A percentile compares a stretch with the other conserved stretches of the same genome.
Evolutionary conservation across 2,888 invertebrate species (phyloP).

Genomic region (Drosophila nr. medialis): DNA sequence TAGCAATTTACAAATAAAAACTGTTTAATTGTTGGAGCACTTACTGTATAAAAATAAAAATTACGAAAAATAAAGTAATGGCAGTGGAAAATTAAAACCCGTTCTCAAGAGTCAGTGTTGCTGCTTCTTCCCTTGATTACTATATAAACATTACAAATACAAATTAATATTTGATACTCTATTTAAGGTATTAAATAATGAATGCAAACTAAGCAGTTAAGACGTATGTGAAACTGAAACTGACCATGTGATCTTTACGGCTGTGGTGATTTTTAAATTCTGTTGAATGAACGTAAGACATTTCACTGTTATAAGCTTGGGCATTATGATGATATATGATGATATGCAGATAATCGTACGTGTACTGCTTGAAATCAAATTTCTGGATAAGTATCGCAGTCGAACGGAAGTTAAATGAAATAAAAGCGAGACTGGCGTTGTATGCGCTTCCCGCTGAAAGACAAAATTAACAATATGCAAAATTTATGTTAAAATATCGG

Average conservation of each 20-base stretch:
- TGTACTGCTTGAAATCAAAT: constrained; percentile 31
- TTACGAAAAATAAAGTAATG: neutral
- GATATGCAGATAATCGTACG: neutral
- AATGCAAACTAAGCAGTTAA: neutral
- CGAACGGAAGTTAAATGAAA: constrained; percentile 68
- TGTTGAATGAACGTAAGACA: neutral
- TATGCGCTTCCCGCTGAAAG: constrained; percentile 59
- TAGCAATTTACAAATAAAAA: constrained; percentile 25
- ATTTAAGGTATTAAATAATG: neutral
- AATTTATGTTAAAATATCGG: constrained; percentile 83
- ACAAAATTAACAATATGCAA: constrained; percentile 82
- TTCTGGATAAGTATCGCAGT: constrained; percentile 36
- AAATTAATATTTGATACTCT: neutral
- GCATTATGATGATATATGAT: constrained; percentile 8
- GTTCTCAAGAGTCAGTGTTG: neutral
- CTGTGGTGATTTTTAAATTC: neutral
- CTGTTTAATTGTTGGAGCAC: constrained; percentile 23
- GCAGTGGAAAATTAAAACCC: neutral
- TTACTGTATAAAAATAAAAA: constrained; percentile 2
- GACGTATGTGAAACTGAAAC: neutral
- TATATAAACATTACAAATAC: neutral
- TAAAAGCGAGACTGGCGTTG: constrained; percentile 39
- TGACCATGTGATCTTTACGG: neutral
- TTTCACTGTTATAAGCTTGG: neutral
- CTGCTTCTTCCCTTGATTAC: neutral